Base-by-base conservation (phyloP, 2,113 vertebrate genomes). In the Formicarius rufipectus region DNA sequence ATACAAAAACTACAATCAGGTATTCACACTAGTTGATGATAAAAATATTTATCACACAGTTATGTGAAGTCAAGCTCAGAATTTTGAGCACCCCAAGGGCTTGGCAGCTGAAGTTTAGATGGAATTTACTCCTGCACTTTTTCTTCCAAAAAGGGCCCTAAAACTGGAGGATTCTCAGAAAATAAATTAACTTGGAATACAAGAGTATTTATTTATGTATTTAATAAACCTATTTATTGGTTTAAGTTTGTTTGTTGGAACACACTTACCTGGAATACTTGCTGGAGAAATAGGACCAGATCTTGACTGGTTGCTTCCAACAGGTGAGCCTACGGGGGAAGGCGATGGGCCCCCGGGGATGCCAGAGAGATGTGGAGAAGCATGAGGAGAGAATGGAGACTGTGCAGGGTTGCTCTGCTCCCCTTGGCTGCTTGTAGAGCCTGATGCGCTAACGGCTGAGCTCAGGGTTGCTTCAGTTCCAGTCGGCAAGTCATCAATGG, bases 221-320 rank as follows among this genome's bases (percentile, higher is more conserved):
- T 59, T 69, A 84, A 53, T 23, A 84, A 80, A 81, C 11, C 4
- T 4, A 4, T 27, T 25, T 15, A 49, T 12, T 1, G 1, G 8
- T 60, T 80, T 53, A 14, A 60, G 56, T 77, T 49, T 67, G 45
- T 62, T 90, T 81, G 58, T 35, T 68, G 74, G 35, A 89, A 87
- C 59, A 50, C 96, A 89, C 90, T 92, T 98, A 99, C 99, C 98
- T 98, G 98, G 98, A 91, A 98, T 98, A 95, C 98, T 98, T 50
- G 98, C 99, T 78, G 99, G 99, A 71, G 99, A 99, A 97, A 99
- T 99, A 72, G 99, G 99, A 84, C 99, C 99, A 16, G 99, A 99
- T 58, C 99, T 98, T 9, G 99, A 99, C 97, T 99, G 99, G 97
- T 98, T 99, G 97, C 99, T 99, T 89, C 99, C 99, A 17, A 98